phyloP scores from a whole-genome alignment of 2,113 vertebrate genomes.

The Coregonus clupeaformis region DNA sequence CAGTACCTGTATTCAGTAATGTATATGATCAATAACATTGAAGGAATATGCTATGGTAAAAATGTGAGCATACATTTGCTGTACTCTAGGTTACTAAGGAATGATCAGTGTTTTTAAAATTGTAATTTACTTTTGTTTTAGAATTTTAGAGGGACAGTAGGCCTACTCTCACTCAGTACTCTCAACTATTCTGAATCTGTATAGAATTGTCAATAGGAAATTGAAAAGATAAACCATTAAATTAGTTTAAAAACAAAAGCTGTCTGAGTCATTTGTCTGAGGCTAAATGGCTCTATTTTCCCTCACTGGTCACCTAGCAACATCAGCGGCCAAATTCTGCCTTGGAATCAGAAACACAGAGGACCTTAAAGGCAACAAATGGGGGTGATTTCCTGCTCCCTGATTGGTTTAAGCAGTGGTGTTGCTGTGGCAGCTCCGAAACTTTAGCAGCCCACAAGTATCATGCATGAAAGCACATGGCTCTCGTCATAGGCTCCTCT shows the following conservation, averaged over 20 bases:
- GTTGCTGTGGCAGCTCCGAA: conserved; percentile 41
- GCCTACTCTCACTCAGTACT: conserved; percentile 16
- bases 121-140: conserved; percentile 1
- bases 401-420: neutral
- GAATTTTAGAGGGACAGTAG: conserved; percentile 28
- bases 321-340: conserved; percentile 24
- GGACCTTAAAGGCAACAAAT: too few relatives aligned
- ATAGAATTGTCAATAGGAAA: conserved; percentile 67
- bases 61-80: conserved; percentile 40
- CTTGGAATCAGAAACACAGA: too few relatives aligned
- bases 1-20: conserved; percentile 44
- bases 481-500: too few relatives aligned
- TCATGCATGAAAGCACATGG: neutral
- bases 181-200: conserved; percentile 39
- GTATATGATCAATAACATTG: conserved; percentile 45
- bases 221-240: conserved; percentile 54
- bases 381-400: too few relatives aligned
- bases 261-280: neutral
- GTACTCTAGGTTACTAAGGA: conserved; percentile 49
- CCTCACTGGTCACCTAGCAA: conserved; percentile 51
- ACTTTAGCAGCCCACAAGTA: neutral
- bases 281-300: conserved; percentile 22
- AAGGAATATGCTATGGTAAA: conserved; percentile 11
- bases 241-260: conserved; percentile 57
- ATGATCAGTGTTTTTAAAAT: conserved; percentile 18